A percentile compares a stretch with the other conserved stretches of the same genome.
Evolutionary conservation across 1,140 invertebrate species (phyloP).

Genomic region (Cyclina sinensis): DNA sequence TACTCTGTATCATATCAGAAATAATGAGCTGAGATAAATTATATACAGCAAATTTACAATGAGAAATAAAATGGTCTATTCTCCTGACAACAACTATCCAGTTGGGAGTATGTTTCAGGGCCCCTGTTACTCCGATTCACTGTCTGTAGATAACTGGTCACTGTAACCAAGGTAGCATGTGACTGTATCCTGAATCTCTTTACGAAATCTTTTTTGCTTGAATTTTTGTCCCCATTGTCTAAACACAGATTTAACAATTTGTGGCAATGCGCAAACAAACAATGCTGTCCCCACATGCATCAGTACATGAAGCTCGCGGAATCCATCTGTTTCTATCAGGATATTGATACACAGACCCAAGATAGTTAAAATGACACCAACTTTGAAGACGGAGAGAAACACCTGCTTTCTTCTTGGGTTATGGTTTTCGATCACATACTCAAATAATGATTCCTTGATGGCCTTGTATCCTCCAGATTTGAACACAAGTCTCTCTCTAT

Average conservation of each 20-base stretch:
- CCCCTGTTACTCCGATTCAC: no score
- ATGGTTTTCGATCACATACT: slow-evolving; percentile 53
- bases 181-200: background rate
- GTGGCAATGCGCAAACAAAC: slow-evolving; percentile 50
- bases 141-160: no score
- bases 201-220: background rate
- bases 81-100: no score
- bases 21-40: no score
- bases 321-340: slow-evolving; percentile 29
- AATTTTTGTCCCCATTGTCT: background rate
- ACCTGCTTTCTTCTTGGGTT: slow-evolving; percentile 21
- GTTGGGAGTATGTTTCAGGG: no score
- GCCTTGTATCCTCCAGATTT: background rate
- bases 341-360: slow-evolving; percentile 40
- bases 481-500: background rate
- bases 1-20: no score
- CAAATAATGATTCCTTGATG: slow-evolving; percentile 24
- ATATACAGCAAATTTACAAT: no score
- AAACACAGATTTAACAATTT: slow-evolving; percentile 37
- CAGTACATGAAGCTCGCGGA: slow-evolving; percentile 41
- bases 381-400: slow-evolving; percentile 37
- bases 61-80: no score
- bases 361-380: slow-evolving; percentile 8
- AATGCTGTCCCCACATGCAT: slow-evolving; percentile 54
- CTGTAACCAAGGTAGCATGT: slow-evolving; percentile 1